Percentiles rank a stretch among this genome's conserved stretches.
Conservation (phyloP, 2,888 invertebrate genomes). For the Chloroclysta siterata region DNA sequence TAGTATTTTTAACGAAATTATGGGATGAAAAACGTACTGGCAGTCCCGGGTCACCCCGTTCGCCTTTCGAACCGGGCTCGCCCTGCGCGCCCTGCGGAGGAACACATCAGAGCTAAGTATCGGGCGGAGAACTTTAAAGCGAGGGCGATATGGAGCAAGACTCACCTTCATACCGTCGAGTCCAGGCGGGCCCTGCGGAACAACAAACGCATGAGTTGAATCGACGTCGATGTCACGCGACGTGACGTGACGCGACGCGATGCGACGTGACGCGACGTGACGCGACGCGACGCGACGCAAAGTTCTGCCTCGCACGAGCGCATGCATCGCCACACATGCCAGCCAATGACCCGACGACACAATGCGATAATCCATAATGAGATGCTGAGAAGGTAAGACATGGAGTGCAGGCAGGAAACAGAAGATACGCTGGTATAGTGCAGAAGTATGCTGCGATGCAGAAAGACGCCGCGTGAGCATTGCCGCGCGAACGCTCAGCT, state of each 20-base stretch:
- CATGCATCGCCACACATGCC: constrained; percentile 22
- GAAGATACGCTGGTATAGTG: neutral
- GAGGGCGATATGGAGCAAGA: neutral
- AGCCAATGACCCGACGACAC: constrained; percentile 6
- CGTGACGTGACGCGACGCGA: constrained; percentile 17
- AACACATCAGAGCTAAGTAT: too few relatives aligned
- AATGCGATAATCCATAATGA: constrained; percentile 4
- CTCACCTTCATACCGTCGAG: constrained; percentile 98
- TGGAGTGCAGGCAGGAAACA: neutral
- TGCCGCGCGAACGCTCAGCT: too few relatives aligned
- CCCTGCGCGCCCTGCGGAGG: constrained; percentile 95
- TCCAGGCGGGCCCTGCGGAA: constrained; percentile 95
- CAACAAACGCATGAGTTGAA: constrained; percentile 67
- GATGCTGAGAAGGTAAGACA: neutral
- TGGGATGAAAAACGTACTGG: constrained; percentile 88
- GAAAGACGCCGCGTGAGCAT: too few relatives aligned
- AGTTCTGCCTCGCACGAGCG: constrained; percentile 20
- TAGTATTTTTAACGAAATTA: neutral
- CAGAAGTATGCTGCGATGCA: neutral
- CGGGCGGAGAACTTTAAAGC: too few relatives aligned
- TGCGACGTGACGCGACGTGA: constrained; percentile 17
- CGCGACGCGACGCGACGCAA: constrained; percentile 17
- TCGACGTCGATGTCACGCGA: constrained; percentile 9
- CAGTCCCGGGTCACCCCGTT: constrained; percentile 96
- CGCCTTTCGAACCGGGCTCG: constrained; percentile 96